Evolutionary conservation across 2,888 invertebrate genomes (phyloP).

Genomic region (Cosmorhoe ocellata): DNA sequence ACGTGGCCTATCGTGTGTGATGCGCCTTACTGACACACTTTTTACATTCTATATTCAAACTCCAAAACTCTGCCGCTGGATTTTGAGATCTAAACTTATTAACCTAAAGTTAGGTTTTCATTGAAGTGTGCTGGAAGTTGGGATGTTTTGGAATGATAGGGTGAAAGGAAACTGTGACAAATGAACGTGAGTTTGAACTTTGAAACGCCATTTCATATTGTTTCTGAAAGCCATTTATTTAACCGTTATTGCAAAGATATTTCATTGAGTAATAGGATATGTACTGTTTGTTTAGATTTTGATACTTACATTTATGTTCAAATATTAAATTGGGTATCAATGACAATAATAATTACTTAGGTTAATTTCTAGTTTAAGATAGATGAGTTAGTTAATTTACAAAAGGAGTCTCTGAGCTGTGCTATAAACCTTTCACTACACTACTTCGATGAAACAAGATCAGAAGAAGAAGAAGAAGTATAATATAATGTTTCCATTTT

Average conservation of each 20-base stretch:
- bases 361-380: no score
- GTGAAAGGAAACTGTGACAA: conserved; percentile 62
- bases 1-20: conserved; percentile 56
- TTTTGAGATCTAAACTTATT: neutral
- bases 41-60: conserved; percentile 3
- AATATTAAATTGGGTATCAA: no score
- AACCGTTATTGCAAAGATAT: conserved; percentile 30
- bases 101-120: conserved; percentile 7
- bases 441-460: no score
- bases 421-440: no score
- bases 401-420: no score
- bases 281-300: conserved; percentile 16
- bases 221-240: conserved; percentile 37
- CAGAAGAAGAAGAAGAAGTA: no score
- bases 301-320: neutral
- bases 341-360: no score
- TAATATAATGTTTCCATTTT: no score
- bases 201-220: conserved; percentile 50
- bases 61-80: neutral
- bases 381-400: no score
- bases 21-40: conserved; percentile 42
- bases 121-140: conserved; percentile 5
- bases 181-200: conserved; percentile 68
- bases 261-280: conserved; percentile 29
- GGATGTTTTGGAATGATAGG: conserved; percentile 3